These are phyloP conservation scores for Brachymystax lenok DNA, from an alignment of 2,797 vertebrate genomes.

Conservation along the genomic window DNA sequence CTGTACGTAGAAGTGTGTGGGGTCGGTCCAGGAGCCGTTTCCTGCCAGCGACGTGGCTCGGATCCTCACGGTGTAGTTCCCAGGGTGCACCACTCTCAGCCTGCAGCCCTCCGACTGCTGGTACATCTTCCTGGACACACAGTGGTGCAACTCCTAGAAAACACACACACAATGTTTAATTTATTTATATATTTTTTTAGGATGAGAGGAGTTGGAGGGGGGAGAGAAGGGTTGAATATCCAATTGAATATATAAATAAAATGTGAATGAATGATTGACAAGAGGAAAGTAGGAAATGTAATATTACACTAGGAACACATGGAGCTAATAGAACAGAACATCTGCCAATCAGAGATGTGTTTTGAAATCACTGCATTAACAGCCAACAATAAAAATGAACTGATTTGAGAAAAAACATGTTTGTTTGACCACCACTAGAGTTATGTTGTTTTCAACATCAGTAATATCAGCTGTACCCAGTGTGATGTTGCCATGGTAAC, in stretches of 20 bases:
- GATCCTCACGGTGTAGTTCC: constrained; percentile 90
- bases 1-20: constrained; percentile 84
- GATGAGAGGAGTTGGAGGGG: neutral
- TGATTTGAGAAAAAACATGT: neutral
- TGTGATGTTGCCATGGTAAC: constrained; percentile 48
- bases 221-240: neutral
- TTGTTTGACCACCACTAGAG: constrained; percentile 6
- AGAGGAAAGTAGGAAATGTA: neutral
- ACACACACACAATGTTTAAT: neutral
- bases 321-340: neutral
- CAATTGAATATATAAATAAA: neutral
- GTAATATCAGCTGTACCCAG: constrained; percentile 33
- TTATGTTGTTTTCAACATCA: constrained; percentile 22
- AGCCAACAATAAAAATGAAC: neutral
- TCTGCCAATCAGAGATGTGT: neutral
- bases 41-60: constrained; percentile 93
- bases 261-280: neutral
- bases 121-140: constrained; percentile 88
- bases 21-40: constrained; percentile 94
- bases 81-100: constrained; percentile 85
- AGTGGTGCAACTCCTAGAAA: constrained; percentile 84
- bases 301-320: neutral
- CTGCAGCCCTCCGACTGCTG: constrained; percentile 77
- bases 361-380: neutral
- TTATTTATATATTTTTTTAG: neutral